Percentiles rank a stretch among this genome's conserved stretches.
These are phyloP conservation scores for Corythoichthys intestinalis DNA, from an alignment of 2,113 vertebrate genomes.

Conservation along the genomic window DNA sequence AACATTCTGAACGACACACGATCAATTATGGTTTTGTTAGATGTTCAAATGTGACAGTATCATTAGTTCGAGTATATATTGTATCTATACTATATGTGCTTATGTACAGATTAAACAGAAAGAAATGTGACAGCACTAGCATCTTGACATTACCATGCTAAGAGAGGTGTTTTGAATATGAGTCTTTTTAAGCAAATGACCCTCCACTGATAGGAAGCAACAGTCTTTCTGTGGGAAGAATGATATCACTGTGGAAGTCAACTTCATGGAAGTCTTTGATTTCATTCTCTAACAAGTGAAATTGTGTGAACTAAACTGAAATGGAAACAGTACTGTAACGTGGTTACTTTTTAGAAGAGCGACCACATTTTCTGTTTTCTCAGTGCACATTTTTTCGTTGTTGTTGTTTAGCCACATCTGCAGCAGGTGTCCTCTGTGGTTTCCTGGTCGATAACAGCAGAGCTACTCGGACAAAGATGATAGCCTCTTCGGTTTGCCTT, in stretches of 20 bases:
- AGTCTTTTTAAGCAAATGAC: conserved; percentile 49
- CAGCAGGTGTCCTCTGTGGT: conserved; percentile 45
- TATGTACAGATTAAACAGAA: conserved; percentile 71
- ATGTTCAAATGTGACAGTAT: conserved; percentile 58
- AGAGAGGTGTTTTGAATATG: conserved; percentile 32
- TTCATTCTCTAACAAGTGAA: conserved; percentile 47
- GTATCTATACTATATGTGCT: conserved; percentile 67
- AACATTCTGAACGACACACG: conserved; percentile 47
- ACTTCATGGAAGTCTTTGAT: conserved; percentile 39
- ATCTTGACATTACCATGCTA: conserved; percentile 70
- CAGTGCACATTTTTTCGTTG: conserved; percentile 42
- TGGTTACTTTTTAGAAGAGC: conserved; percentile 41
- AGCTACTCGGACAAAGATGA: conserved; percentile 57
- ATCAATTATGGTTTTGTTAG: conserved; percentile 48
- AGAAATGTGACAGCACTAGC: conserved; percentile 63
- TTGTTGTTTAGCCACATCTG: conserved; percentile 25
- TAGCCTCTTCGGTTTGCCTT: conserved; percentile 66
- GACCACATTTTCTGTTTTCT: conserved; percentile 55
- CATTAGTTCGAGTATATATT: conserved; percentile 70
- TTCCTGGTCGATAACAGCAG: conserved; percentile 45
- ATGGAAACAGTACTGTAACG: conserved; percentile 54
- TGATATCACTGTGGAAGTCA: conserved; percentile 39
- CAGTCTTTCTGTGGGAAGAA: conserved; percentile 49
- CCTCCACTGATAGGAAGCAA: conserved; percentile 45
- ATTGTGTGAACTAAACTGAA: conserved; percentile 57